Conservation (phyloP, 2,888 invertebrate genomes). For the Aphidius colemani region DNA sequence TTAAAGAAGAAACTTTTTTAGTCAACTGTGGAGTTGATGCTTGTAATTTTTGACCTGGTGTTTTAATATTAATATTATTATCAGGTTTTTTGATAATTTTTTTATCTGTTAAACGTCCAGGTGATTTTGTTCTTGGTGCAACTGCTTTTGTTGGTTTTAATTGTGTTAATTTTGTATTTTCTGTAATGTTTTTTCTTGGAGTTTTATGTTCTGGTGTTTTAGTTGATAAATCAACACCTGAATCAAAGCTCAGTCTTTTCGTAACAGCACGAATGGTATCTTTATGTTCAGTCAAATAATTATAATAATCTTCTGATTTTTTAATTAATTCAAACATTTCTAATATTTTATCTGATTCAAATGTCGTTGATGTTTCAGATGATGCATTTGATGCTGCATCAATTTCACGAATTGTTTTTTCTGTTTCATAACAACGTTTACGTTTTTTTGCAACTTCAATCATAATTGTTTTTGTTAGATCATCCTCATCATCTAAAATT, state of each 20-base stretch:
- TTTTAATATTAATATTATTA: too few species aligned
- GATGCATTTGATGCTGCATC: constrained; percentile 34
- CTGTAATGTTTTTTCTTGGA: background rate
- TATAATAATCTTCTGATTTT: constrained; percentile 2
- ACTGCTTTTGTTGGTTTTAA: background rate
- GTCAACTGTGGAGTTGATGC: too few species aligned
- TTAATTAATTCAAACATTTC: background rate
- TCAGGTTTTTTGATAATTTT: too few species aligned
- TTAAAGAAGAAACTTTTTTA: too few species aligned
- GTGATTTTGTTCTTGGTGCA: too few species aligned
- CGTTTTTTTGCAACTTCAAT: constrained; percentile 47
- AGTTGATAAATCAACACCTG: constrained; percentile 24
- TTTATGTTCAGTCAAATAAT: background rate
- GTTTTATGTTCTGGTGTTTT: background rate
- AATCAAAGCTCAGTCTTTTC: constrained; percentile 23
- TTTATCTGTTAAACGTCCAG: too few species aligned
- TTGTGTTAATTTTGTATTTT: background rate
- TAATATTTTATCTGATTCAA: too few species aligned
- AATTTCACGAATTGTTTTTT: constrained; percentile 48
- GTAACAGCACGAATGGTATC: background rate
- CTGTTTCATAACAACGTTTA: constrained; percentile 52
- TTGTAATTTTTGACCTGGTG: background rate
- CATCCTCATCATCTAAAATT: constrained; percentile 33
- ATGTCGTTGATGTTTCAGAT: too few species aligned
- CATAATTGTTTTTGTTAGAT: constrained; percentile 41